Evolutionary conservation across 1,140 invertebrate genomes (phyloP).

Genomic region (Tetraneura akinire): DNA sequence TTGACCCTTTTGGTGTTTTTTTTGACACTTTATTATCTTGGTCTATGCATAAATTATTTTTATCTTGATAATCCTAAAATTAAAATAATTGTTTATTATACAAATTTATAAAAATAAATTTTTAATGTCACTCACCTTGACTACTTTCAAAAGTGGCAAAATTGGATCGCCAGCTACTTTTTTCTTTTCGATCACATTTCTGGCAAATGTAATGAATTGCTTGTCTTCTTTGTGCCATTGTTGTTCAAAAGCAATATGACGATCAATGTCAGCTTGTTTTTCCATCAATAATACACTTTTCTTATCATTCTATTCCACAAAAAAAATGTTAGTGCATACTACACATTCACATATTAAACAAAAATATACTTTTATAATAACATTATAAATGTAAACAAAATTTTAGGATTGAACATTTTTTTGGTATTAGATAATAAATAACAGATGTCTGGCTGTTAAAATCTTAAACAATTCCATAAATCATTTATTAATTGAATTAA

Average conservation of each 20-base stretch:
- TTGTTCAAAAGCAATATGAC: neutral
- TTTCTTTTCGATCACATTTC: neutral
- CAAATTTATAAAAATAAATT: neutral
- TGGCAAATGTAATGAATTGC: conserved; percentile 12
- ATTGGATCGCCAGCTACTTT: neutral
- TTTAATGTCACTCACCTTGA: neutral
- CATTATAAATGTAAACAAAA: too few species aligned
- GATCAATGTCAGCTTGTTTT: conserved; percentile 13
- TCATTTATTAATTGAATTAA: too few species aligned
- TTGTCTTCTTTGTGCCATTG: neutral
- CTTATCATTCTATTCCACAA: neutral
- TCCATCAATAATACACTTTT: neutral
- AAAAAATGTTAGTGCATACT: neutral
- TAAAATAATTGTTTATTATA: neutral
- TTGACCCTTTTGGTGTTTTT: conserved; percentile 1
- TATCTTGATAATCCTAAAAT: conserved; percentile 12
- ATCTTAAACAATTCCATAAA: too few species aligned
- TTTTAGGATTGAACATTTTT: too few species aligned
- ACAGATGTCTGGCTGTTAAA: too few species aligned
- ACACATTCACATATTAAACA: too few species aligned
- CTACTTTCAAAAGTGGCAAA: neutral
- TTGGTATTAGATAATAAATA: too few species aligned
- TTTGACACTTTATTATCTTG: neutral
- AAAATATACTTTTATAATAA: too few species aligned
- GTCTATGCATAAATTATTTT: conserved; percentile 4